Percentiles rank a stretch among this genome's conserved stretches.
These are phyloP conservation scores for Neocrepidodera transversa DNA, from an alignment of 2,888 invertebrate genomes.

Conservation along the genomic window DNA sequence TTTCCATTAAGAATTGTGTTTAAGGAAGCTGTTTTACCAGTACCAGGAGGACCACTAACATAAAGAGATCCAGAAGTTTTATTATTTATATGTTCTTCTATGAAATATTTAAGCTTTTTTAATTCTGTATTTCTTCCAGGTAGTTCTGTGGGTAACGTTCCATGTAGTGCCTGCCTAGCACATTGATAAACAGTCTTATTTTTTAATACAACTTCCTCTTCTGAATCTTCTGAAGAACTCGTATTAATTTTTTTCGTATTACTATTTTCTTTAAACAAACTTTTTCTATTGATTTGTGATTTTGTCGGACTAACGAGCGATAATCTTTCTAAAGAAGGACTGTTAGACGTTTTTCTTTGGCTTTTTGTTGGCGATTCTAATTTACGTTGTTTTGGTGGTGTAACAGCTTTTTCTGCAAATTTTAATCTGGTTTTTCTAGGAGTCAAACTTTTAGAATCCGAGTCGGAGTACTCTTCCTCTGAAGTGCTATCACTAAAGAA, in stretches of 20 bases:
- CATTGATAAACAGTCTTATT: constrained; percentile 47
- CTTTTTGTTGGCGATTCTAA: constrained; percentile 6
- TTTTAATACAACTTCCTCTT: not conserved
- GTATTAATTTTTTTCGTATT: not conserved
- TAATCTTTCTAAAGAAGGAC: constrained; percentile 36
- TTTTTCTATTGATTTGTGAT: constrained; percentile 19
- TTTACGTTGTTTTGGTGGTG: constrained; percentile 57
- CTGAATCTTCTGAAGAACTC: constrained; percentile 1
- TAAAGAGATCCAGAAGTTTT: constrained; percentile 83
- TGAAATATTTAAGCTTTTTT: constrained; percentile 71
- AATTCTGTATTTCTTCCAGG: constrained; percentile 86
- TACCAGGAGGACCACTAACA: constrained; percentile 96
- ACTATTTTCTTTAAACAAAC: constrained; percentile 34
- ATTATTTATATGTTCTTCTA: constrained; percentile 70
- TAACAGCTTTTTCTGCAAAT: constrained; percentile 41
- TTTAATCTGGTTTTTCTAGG: constrained; percentile 28
- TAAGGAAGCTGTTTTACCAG: constrained; percentile 93
- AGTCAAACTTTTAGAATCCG: not conserved
- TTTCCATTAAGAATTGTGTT: constrained; percentile 74
- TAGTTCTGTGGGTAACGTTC: constrained; percentile 56
- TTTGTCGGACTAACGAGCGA: constrained; percentile 34
- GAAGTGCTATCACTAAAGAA: constrained; percentile 34
- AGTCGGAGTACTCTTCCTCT: constrained; percentile 16
- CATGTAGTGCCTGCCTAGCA: constrained; percentile 58
- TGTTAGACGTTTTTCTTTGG: constrained; percentile 17